phyloP scores from a whole-genome alignment of 1,140 invertebrate species.

The Hypothenemus hampei region DNA sequence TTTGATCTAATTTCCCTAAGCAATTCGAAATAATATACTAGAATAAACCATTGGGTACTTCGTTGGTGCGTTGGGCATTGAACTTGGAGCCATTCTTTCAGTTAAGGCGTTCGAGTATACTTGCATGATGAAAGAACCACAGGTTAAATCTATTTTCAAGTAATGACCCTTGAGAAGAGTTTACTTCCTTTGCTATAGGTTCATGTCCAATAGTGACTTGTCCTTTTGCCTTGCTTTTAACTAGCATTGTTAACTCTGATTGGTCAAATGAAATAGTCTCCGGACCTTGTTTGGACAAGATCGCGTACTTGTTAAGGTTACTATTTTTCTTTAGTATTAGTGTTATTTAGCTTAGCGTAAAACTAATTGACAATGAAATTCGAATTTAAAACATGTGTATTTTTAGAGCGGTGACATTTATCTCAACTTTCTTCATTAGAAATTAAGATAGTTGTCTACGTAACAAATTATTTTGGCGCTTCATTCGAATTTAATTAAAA shows the following conservation, averaged over 20 bases:
- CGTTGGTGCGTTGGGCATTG: constrained; percentile 21
- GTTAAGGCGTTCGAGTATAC: not conserved
- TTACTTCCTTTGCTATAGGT: constrained; percentile 20
- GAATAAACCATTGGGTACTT: constrained; percentile 3
- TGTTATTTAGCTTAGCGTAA: not conserved
- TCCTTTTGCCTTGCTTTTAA: constrained; percentile 19
- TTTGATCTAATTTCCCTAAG: constrained; percentile 16
- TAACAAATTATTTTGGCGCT: too few relatives aligned
- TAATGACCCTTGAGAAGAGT: constrained; percentile 1
- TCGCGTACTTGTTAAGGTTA: too few relatives aligned
- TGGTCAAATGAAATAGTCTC: not conserved
- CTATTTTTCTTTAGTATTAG: too few relatives aligned
- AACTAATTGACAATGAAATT: not conserved
- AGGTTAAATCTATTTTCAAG: not conserved
- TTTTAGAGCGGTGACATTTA: not conserved
- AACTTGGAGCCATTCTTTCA: constrained; percentile 11
- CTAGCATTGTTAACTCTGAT: constrained; percentile 1
- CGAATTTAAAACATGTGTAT: not conserved
- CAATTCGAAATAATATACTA: constrained; percentile 9
- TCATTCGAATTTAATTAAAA: too few relatives aligned
- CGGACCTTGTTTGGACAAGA: too few relatives aligned
- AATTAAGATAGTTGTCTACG: too few relatives aligned
- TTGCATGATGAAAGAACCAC: not conserved
- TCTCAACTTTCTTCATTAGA: not conserved
- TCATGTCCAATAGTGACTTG: constrained; percentile 15